Conservation (phyloP, 2,888 invertebrate genomes). For the Leucophenga maculata region DNA sequence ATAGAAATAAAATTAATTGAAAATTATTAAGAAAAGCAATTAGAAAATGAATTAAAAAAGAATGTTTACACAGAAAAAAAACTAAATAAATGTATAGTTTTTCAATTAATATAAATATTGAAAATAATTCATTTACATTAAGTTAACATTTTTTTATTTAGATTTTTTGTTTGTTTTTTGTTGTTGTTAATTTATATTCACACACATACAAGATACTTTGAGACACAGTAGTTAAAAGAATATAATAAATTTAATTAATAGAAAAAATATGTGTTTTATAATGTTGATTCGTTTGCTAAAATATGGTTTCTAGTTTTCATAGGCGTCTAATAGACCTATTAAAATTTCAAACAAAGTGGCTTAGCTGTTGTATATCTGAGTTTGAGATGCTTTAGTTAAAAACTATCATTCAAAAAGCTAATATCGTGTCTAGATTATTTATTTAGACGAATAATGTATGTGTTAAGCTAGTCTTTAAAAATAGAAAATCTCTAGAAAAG, state of each 20-base stretch:
- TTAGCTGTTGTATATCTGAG: not conserved
- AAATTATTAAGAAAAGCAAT: conserved; percentile 28
- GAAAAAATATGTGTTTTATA: not conserved
- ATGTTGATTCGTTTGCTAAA: not conserved
- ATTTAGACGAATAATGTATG: not conserved
- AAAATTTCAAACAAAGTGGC: not conserved
- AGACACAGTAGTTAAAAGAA: conserved; percentile 62
- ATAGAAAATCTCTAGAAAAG: too few species aligned
- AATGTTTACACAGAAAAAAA: conserved; percentile 2
- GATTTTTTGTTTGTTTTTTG: conserved; percentile 49
- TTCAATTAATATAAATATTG: conserved; percentile 29
- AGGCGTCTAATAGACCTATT: conserved; percentile 2
- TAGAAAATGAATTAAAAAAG: not conserved
- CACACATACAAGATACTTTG: conserved; percentile 74
- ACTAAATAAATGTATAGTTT: conserved; percentile 25
- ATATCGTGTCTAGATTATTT: not conserved
- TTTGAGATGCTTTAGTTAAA: not conserved
- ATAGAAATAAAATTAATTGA: conserved; percentile 36
- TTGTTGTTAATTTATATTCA: conserved; percentile 64
- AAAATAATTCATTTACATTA: conserved; percentile 40
- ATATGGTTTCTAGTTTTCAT: not conserved
- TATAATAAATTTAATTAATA: conserved; percentile 24
- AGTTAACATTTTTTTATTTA: conserved; percentile 37
- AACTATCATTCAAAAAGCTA: not conserved
- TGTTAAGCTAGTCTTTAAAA: too few species aligned